phyloP scores from a whole-genome alignment of 2,888 invertebrate genomes.

The Amphipoea oculea region DNA sequence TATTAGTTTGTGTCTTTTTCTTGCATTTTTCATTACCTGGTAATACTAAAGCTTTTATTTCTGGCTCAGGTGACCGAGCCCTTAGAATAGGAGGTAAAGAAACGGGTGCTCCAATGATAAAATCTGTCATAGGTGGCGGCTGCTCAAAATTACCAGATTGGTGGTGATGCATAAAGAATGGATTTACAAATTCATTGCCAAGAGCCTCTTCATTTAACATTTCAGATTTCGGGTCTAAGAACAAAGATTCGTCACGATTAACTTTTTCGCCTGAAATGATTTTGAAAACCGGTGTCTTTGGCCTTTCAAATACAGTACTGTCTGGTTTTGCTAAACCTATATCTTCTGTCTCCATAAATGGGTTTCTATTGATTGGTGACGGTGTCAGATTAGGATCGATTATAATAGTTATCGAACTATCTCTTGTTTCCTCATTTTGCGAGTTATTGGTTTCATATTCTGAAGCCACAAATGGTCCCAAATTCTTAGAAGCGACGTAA shows the following conservation, averaged over 20 bases:
- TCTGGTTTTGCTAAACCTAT: constrained; percentile 75
- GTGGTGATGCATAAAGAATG: constrained; percentile 81
- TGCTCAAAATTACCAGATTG: constrained; percentile 70
- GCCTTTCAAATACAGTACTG: constrained; percentile 66
- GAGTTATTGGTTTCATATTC: constrained; percentile 85
- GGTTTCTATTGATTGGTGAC: constrained; percentile 73
- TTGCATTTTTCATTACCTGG: constrained; percentile 61
- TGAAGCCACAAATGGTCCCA: constrained; percentile 80
- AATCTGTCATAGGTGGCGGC: constrained; percentile 79
- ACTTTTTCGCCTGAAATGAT: constrained; percentile 80
- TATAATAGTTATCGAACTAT: constrained; percentile 76
- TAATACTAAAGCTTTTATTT: constrained; percentile 77
- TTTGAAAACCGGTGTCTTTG: constrained; percentile 86
- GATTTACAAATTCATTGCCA: constrained; percentile 82
- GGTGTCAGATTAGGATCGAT: constrained; percentile 72
- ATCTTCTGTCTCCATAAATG: constrained; percentile 75
- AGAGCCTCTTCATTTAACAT: constrained; percentile 72
- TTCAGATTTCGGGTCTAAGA: constrained; percentile 73
- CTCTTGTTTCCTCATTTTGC: constrained; percentile 81
- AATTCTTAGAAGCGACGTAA: constrained; percentile 76
- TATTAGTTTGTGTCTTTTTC: constrained; percentile 37
- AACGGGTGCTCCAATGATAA: constrained; percentile 89
- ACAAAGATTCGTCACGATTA: constrained; percentile 76
- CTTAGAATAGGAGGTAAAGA: constrained; percentile 84
- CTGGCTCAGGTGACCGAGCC: constrained; percentile 79